Base-by-base conservation (phyloP, 1,140 invertebrate genomes). In the Plectrocnemia conspersa region DNA sequence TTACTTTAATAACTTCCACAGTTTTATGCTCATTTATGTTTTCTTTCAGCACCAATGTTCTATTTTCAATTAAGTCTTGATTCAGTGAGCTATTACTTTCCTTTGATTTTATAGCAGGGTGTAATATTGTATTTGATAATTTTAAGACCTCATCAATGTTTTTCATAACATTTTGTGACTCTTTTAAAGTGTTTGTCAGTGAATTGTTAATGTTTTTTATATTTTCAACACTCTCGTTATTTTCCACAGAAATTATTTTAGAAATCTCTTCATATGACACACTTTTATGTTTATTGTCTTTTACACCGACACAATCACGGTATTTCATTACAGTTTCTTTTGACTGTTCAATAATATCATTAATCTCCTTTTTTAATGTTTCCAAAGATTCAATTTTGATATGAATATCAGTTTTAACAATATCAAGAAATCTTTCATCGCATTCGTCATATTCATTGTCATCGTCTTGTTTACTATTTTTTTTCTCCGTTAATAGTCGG, bases 351-450 rank as follows among this genome's bases (percentile, higher is more conserved):
- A 76, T 65, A 24, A 71, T 68, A 49, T 63, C 63, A 56, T 75
- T 75, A 0, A 75, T 72, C 57, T 75, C 74, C 52, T 70, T 70
- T 2, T 74, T 57, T 24, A 75, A 60, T 55, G 71, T 71, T 63
- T 74, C 72, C 68, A 76, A 74, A 41, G 64, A 69, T 41, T 73
- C 69, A 18, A 74, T 63, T 66, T 75, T 75, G 61, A 73, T 73
- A 2, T 66, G 71, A 48, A 74, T 73, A 61, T 76, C 72, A 65
- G 68, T 68, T 49, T 65, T 64, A 40, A 74, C 70, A 10, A 73
- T 49, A 53, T 72, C 69, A 48, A 74, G 70, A 29, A 70, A 71
- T 15, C 68, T 69, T 63, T 70, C 68, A 1, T 70, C 67, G 47
- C 72, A 68, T 56, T 72, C 71, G 2, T 63, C 59, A 18, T 69